Conservation (phyloP, 2,797 vertebrate species). For the Taeniopygia guttata region DNA sequence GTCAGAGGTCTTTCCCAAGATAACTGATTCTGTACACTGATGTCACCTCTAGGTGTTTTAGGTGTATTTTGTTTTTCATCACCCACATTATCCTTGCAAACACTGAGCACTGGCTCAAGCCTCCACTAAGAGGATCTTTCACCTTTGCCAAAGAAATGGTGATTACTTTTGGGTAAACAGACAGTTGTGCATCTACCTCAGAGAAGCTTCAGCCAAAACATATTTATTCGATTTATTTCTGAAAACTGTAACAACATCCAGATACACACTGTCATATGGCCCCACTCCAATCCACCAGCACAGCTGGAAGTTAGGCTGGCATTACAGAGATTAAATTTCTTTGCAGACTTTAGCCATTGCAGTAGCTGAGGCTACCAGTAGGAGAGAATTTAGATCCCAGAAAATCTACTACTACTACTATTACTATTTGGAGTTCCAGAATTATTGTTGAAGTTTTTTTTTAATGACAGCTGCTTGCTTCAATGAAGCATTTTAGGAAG, state of each 20-base stretch:
- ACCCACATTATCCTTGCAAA: not conserved
- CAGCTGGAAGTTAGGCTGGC: not conserved
- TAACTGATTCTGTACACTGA: not conserved
- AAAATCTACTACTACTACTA: not conserved
- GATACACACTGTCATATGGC: not conserved
- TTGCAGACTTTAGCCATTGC: not conserved
- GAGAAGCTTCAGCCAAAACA: not conserved
- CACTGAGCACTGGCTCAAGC: not conserved
- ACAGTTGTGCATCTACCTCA: not conserved
- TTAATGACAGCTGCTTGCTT: not conserved
- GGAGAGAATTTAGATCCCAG: not conserved
- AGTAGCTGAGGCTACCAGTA: not conserved
- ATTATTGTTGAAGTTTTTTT: not conserved
- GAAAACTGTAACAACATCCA: not conserved
- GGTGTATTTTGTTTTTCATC: not conserved
- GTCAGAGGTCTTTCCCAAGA: not conserved
- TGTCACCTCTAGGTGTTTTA: not conserved
- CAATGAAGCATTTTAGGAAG: not conserved
- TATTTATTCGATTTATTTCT: not conserved
- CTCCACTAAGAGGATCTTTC: not conserved
- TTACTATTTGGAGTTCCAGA: not conserved
- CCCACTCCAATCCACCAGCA: not conserved
- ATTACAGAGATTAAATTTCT: not conserved
- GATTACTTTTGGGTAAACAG: not conserved
- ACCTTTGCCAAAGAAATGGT: not conserved